Conservation (phyloP, 2,113 vertebrate species). For the Tinamus guttatus region DNA sequence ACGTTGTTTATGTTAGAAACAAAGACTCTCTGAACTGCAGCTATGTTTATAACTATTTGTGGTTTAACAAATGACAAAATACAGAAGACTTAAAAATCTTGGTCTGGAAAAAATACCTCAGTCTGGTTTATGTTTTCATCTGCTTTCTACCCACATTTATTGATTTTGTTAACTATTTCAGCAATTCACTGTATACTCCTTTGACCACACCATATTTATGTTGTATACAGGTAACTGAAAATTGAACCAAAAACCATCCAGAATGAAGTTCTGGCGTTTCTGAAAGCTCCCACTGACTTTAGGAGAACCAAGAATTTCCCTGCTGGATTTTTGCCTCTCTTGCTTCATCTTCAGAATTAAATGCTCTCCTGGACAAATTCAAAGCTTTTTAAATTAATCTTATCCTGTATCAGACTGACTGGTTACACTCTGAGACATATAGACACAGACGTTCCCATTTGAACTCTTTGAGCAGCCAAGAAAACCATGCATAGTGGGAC, state of each 20-base stretch:
- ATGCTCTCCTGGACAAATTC: background rate
- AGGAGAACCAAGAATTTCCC: background rate
- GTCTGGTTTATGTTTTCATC: conserved; percentile 79
- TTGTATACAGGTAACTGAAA: conserved; percentile 50
- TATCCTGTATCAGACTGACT: background rate
- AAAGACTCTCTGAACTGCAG: conserved; percentile 70
- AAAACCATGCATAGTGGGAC: background rate
- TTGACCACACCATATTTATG: conserved; percentile 23
- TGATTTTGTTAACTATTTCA: conserved; percentile 75
- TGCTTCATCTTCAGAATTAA: conserved; percentile 19
- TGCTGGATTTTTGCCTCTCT: background rate
- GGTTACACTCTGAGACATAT: background rate
- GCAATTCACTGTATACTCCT: conserved; percentile 28
- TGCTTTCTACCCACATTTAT: conserved; percentile 60
- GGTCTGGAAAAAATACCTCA: conserved; percentile 74
- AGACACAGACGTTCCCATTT: background rate
- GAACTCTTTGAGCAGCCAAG: background rate
- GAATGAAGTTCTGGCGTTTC: background rate
- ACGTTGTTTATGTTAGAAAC: conserved; percentile 79
- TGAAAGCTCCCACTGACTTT: conserved; percentile 31
- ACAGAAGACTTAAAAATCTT: conserved; percentile 79
- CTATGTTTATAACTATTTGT: conserved; percentile 74
- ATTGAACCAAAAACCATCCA: conserved; percentile 44
- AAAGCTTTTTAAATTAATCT: background rate
- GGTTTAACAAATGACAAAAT: conserved; percentile 82